Conservation (phyloP, 2,113 vertebrate genomes). For the Marmota monax region DNA sequence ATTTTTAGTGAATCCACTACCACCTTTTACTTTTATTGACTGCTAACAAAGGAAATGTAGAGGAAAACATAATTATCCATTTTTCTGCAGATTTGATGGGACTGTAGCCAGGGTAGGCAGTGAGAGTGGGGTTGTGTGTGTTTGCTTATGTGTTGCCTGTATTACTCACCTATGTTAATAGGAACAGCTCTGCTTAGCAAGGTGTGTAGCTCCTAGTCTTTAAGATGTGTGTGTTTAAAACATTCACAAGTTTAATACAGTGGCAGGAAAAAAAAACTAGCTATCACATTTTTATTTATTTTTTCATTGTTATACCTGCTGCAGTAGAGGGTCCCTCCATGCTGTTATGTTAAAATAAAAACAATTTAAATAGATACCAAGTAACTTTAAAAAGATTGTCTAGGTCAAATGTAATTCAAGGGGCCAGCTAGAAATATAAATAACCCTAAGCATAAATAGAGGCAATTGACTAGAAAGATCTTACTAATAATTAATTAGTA, state of each 20-base stretch:
- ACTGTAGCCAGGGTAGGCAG: background rate
- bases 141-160: background rate
- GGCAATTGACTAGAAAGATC: background rate
- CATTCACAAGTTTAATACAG: background rate
- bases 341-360: constrained; percentile 40
- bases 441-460: background rate
- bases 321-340: background rate
- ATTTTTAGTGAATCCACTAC: background rate
- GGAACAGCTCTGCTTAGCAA: background rate
- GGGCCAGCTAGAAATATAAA: background rate
- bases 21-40: background rate
- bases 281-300: background rate
- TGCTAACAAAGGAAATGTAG: background rate
- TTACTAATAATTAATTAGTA: background rate
- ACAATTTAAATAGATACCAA: constrained; percentile 10
- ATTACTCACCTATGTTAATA: background rate
- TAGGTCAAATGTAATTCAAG: background rate
- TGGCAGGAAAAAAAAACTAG: background rate
- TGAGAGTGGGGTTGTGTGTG: background rate
- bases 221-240: constrained; percentile 27
- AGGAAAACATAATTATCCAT: background rate
- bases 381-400: background rate
- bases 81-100: background rate
- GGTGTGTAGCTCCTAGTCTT: background rate
- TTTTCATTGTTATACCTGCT: background rate